Base-by-base conservation (phyloP, 2,797 vertebrate genomes). In the Sarcoramphus papa region DNA sequence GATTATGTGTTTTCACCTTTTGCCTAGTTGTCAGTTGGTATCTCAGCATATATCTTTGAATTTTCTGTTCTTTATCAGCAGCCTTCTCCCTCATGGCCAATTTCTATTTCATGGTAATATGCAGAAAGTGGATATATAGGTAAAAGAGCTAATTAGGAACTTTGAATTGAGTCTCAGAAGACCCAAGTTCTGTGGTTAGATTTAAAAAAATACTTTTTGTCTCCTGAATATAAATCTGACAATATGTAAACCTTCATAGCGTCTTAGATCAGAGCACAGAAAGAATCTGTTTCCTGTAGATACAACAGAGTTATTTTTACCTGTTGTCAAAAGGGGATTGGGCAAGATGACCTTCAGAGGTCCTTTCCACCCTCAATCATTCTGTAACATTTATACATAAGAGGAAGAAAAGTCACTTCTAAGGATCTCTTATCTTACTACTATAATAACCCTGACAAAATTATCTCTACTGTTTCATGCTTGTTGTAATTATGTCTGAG, bases 111-210 rank as follows among this genome's bases (percentile, higher is more conserved):
- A 63, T 54, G 33, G 76, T 63, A 90, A 80, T 82, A 76, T 74
- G 54, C 47, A 67, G 77, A 91, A 87, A 85, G 45, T 79, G 63
- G 48, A 90, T 96, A 87, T 93, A 92, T 79, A 95, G 88, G 80
- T 88, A 91, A 95, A 96, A 89, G 64, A 92, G 70, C 72, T 95
- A 93, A 96, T 96, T 95, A 95, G 64, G 60, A 93, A 89, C 50
- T 88, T 88, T 68, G 53, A 92, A 89, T 51, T 87, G 69, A 54
- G 45, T 85, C 93, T 93, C 93, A 85, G 63, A 88, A 95, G 94
- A 87, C 40, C 7, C 41, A 53, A 7, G 37, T 88, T 89, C 56
- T 53, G 47, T 60, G 51, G 51, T 76, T 91, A 64, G 85, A 48
- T 74, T 75, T 9, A 23, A 18, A 70, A 78, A 77, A 70, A 56